A percentile compares a stretch with the other conserved stretches of the same genome.
phyloP scores from a whole-genome alignment of 35 echinoderm and acorn worm species.

The Apostichopus parvimensis region DNA sequence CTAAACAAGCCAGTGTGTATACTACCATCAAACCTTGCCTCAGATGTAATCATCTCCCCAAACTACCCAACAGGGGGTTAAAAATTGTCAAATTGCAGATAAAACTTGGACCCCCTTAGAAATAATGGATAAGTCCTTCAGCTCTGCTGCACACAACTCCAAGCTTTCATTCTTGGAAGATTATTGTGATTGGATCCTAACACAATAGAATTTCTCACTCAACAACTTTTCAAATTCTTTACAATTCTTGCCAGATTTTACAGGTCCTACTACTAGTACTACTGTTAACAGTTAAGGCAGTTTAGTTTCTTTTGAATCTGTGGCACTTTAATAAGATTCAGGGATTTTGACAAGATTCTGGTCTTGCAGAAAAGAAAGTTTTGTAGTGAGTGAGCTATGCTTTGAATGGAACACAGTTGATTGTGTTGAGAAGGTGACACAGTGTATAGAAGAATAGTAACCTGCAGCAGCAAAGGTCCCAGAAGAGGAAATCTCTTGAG shows the following conservation, averaged over 20 bases:
- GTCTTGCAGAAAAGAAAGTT: background rate
- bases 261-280: background rate
- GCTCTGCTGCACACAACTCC: background rate
- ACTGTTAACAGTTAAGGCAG: too few relatives aligned
- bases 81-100: background rate
- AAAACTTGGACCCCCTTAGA: background rate
- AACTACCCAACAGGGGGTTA: conserved; percentile 26
- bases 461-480: conserved; percentile 5
- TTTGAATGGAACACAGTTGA: background rate
- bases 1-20: conserved; percentile 4
- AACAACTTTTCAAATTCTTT: conserved; percentile 39
- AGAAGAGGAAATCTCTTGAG: conserved; percentile 7
- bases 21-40: background rate
- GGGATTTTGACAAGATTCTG: background rate
- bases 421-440: background rate
- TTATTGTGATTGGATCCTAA: conserved; percentile 28
- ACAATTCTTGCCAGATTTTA: background rate
- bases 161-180: background rate
- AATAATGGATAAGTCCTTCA: conserved; percentile 25
- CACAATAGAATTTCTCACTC: background rate
- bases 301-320: too few relatives aligned
- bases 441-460: background rate
- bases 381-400: background rate
- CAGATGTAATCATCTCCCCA: background rate
- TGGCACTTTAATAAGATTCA: too few relatives aligned